These are phyloP conservation scores for Antennarius striatus DNA, from an alignment of 2,113 vertebrate species.

Conservation along the genomic window DNA sequence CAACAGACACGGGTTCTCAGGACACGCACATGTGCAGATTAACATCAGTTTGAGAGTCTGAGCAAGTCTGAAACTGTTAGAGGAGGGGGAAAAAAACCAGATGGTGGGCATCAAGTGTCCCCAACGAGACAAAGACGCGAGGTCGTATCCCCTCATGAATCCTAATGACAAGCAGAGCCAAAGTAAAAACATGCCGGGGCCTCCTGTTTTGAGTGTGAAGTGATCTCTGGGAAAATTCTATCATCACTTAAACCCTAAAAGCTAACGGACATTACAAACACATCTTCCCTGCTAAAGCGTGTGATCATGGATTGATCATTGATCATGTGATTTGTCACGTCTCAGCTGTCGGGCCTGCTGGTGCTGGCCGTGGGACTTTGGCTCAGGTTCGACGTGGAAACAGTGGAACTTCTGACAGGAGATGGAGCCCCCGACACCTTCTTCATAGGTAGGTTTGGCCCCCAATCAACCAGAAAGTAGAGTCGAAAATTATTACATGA, in stretches of 20 bases:
- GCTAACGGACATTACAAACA: neutral
- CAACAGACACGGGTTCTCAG: no score
- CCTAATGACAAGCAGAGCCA: slow-evolving; percentile 14
- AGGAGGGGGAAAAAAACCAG: slow-evolving; percentile 5
- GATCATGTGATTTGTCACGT: neutral
- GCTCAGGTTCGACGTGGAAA: slow-evolving; percentile 88
- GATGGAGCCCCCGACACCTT: slow-evolving; percentile 85
- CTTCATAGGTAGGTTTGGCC: slow-evolving; percentile 87
- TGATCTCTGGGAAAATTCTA: slow-evolving; percentile 4
- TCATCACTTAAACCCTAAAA: neutral
- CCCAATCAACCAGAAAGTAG: neutral
- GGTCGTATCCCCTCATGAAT: slow-evolving; percentile 22
- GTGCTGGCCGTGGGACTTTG: slow-evolving; percentile 92
- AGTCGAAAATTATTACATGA: no score
- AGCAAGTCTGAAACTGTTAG: neutral
- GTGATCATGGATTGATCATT: neutral
- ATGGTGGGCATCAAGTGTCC: slow-evolving; percentile 24
- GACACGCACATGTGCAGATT: no score
- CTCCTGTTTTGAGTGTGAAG: neutral
- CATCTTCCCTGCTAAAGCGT: neutral
- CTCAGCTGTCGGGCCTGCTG: slow-evolving; percentile 88
- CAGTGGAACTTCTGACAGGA: slow-evolving; percentile 81
- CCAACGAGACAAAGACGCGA: slow-evolving; percentile 26
- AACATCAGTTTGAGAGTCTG: neutral
- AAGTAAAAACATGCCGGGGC: neutral